These are phyloP conservation scores for Desoria tigrina DNA, from an alignment of 2,888 invertebrate species.

Conservation along the genomic window DNA sequence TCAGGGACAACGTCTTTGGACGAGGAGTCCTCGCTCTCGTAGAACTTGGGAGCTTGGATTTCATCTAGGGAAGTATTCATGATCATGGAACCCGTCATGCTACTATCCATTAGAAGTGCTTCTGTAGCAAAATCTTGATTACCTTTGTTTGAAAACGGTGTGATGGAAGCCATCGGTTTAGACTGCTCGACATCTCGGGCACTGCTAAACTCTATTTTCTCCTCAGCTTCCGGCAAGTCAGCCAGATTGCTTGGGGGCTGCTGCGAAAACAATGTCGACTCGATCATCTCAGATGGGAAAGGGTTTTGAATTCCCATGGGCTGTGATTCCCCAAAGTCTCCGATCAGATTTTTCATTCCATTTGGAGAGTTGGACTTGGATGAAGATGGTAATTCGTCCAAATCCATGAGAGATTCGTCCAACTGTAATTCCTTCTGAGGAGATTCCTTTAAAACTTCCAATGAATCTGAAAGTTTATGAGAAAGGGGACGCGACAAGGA, in stretches of 20 bases:
- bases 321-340: constrained; percentile 36
- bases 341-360: constrained; percentile 39
- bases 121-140: constrained; percentile 11
- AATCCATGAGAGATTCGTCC: constrained; percentile 51
- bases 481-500: constrained; percentile 46
- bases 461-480: constrained; percentile 48
- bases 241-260: constrained; percentile 39
- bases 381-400: constrained; percentile 51
- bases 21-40: constrained; percentile 52
- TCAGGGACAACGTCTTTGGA: constrained; percentile 25
- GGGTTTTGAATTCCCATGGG: background rate
- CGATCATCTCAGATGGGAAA: constrained; percentile 40
- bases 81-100: constrained; percentile 47
- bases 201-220: constrained; percentile 36
- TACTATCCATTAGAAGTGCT: constrained; percentile 8
- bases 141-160: constrained; percentile 41
- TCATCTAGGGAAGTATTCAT: constrained; percentile 52
- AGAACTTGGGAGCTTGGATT: constrained; percentile 49
- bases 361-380: constrained; percentile 32
- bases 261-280: constrained; percentile 44
- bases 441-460: constrained; percentile 51
- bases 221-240: constrained; percentile 38
- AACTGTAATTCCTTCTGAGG: constrained; percentile 46
- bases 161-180: constrained; percentile 43
- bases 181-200: constrained; percentile 21